These are phyloP conservation scores for Zootermopsis nevadensis DNA, from an alignment of 2,888 invertebrate species.

Conservation along the genomic window DNA sequence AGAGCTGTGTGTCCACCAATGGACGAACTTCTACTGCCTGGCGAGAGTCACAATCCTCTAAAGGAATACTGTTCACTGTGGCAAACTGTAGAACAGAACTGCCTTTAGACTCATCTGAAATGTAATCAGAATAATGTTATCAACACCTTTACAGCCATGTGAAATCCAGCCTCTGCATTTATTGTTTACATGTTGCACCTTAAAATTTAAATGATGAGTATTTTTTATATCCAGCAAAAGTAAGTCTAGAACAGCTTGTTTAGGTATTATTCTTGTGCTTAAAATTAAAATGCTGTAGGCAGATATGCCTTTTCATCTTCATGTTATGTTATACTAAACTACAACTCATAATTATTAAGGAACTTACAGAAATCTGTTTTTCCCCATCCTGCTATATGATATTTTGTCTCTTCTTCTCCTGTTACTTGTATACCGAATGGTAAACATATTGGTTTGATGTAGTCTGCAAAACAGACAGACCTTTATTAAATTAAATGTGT, in stretches of 20 bases:
- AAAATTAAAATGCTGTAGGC: no score
- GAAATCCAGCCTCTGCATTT: no score
- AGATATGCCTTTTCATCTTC: no score
- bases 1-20: constrained; percentile 53
- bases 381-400: constrained; percentile 56
- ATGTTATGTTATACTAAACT: no score
- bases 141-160: no score
- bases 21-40: constrained; percentile 40
- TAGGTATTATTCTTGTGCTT: no score
- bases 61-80: constrained; percentile 20
- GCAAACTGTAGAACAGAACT: constrained; percentile 48
- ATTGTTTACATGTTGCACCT: no score
- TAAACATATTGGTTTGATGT: constrained; percentile 55
- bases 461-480: constrained; percentile 37
- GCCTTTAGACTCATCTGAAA: constrained; percentile 39
- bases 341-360: no score
- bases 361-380: constrained; percentile 54
- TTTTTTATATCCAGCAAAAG: no score
- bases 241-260: no score
- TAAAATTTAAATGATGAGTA: no score
- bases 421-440: constrained; percentile 53
- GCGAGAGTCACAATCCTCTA: constrained; percentile 46
- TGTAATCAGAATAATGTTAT: not conserved
- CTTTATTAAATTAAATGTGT: not conserved
- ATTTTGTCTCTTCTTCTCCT: constrained; percentile 45